Conservation (phyloP, 2,113 vertebrate genomes). For the Labeo rohita region DNA sequence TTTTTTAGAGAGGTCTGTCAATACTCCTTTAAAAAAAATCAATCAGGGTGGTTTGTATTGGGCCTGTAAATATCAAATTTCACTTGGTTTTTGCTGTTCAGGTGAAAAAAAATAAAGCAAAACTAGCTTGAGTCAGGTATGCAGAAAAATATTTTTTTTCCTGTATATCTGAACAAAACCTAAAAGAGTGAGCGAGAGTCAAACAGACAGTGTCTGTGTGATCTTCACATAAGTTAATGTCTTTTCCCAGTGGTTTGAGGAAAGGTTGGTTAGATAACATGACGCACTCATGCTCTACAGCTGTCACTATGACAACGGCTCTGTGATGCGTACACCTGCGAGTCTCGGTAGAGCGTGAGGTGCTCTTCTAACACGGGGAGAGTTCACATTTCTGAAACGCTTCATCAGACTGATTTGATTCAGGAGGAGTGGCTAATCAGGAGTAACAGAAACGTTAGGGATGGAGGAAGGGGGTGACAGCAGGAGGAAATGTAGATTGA, state of each 20-base stretch:
- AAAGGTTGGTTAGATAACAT: conserved; percentile 10
- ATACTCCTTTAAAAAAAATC: neutral
- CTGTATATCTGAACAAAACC: neutral
- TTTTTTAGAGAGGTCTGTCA: neutral
- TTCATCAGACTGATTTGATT: neutral
- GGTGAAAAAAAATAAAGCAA: neutral
- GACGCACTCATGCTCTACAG: neutral
- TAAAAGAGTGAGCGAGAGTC: neutral
- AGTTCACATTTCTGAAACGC: neutral
- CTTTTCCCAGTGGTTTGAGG: neutral
- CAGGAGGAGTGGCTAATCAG: neutral
- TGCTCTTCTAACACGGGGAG: neutral
- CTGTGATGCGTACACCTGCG: conserved; percentile 7
- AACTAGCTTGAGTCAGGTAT: neutral
- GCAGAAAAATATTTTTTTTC: neutral
- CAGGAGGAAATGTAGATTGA: conserved; percentile 5
- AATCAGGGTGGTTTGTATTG: neutral
- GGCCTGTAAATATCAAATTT: neutral
- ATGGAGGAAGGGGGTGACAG: neutral
- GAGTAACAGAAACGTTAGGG: neutral
- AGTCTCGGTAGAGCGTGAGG: neutral
- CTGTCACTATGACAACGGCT: neutral
- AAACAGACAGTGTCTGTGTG: neutral
- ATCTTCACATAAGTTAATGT: neutral
- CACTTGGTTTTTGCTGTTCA: neutral